Evolutionary conservation across 1,140 invertebrate species (phyloP), one percentile per base, ranked within the genome.

Genomic region (Leptinotarsa texana): DNA sequence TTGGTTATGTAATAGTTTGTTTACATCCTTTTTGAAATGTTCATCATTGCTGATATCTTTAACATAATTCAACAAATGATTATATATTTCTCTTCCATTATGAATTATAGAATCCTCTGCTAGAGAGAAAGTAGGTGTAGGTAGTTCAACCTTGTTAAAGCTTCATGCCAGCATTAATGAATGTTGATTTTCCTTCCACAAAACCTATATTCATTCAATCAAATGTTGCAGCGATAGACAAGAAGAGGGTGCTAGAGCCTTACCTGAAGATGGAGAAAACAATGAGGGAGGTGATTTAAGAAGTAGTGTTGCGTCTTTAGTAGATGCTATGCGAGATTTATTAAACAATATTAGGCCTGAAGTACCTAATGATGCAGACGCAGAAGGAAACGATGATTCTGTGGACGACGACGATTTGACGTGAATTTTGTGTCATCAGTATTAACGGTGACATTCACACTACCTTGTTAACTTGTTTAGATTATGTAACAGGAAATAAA

Each of bases 271-370:
- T 57, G 71, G 61, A 8, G 75, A 77, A 17, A 75, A 69, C 48
- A 79, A 77, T 69, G 79, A 80, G 13, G 82, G 76, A 61, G 80
- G 74, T 51, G 90, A 91, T 77, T 84, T 92, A n/a, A 85, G 87
- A 68, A 86, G 89, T 48, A 91, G 91, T 73, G 87, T 93, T 2
- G 90, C 87, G 2, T 88, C 88, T 2, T 85, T 93, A 42, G 86
- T 94, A 74, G 91, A 92, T 80, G 92, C 92, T 3, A 93, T 94
- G 91, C 83, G 92, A 21, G 91, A 93, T 80, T 85, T 94, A 51
- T 82, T 94, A 13, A 89, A 89, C 73, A 92, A 92, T 81, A 90
- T 93, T 63, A 87, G 89, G 51, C 79, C 81, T 3, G 84, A 87
- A 42, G 83, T 85, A 72, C 83, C 86, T 15, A 85, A 84, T 49